A percentile compares a stretch with the other conserved stretches of the same genome.
phyloP scores from a whole-genome alignment of 2,797 vertebrate genomes.

The Acanthurus leucopareius region DNA sequence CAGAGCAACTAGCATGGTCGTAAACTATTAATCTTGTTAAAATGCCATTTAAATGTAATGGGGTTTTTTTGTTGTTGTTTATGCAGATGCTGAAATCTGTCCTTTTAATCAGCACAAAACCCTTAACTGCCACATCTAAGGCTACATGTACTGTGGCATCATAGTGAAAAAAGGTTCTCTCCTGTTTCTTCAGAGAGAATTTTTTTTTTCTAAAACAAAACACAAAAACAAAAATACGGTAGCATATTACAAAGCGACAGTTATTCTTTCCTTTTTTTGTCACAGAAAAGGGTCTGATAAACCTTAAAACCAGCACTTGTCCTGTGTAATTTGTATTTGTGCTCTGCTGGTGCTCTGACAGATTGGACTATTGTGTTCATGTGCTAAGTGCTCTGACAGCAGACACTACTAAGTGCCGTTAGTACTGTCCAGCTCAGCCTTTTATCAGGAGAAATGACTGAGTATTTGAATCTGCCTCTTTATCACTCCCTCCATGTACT shows the following conservation, averaged over 20 bases:
- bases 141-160: neutral
- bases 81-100: neutral
- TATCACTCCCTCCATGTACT: neutral
- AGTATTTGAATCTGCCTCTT: slow-evolving; percentile 7
- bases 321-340: slow-evolving; percentile 9
- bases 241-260: neutral
- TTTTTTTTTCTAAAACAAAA: neutral
- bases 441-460: slow-evolving; percentile 3
- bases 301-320: neutral
- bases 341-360: neutral
- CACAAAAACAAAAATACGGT: neutral
- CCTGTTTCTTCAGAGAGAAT: too few relatives aligned
- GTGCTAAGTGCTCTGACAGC: slow-evolving; percentile 13
- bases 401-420: slow-evolving; percentile 6
- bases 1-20: too few relatives aligned
- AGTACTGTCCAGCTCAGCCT: neutral
- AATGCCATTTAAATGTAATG: neutral
- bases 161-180: neutral
- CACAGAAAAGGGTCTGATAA: too few relatives aligned
- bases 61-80: neutral
- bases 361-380: slow-evolving; percentile 3
- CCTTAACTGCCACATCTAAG: neutral
- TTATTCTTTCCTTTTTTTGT: neutral
- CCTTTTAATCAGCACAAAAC: neutral
- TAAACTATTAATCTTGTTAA: neutral